Base-by-base conservation (phyloP, 2,797 vertebrate species). In the Fringilla coelebs region DNA sequence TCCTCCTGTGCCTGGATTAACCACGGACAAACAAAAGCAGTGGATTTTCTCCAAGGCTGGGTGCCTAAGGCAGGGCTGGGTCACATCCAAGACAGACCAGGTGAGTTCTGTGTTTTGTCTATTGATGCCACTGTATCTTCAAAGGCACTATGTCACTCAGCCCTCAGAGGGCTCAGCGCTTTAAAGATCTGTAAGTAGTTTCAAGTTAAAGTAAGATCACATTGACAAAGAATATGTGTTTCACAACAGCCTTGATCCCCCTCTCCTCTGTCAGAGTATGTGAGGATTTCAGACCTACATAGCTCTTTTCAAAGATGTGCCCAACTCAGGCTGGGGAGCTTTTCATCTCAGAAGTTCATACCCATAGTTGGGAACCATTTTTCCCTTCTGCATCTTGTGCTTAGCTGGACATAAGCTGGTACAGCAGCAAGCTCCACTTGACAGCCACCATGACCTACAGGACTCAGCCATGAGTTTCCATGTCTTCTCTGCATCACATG, bases 21-120 rank as follows among this genome's bases (percentile, higher is more conserved):
- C 58, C 73, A 60, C 2, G 1, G 36, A 54, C 34, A 58, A 94
- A 97, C 94, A 97, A 96, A 97, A 96, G 88, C 72, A 89, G 76
- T 80, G 60, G 61, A 82, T 96, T 97, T 96, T 92, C 90, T 57
- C 48, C 51, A 41, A 93, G 58, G 48, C 21, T 29, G 7, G 55
- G 6, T 52, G 70, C 71, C 87, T 77, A 71, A 89, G 80, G 62
- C 52, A 58, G 76, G 36, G 57, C 80, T 72, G 22, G 26, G n/a
- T 82, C 79, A 58, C 45, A 62, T 38, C 94, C 38, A 90, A 97
- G 90, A 88, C 58, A 91, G 86, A 52, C 71, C 86, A 96, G 97
- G 90, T 97, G 96, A 97, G 81, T 83, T 90, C 73, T 66, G 67
- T 96, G 71, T 97, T 97, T 97, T 97, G 93, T 97, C 96, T 97